Conservation (phyloP, 2,888 invertebrate species). For the Drosophila multiciliata region DNA sequence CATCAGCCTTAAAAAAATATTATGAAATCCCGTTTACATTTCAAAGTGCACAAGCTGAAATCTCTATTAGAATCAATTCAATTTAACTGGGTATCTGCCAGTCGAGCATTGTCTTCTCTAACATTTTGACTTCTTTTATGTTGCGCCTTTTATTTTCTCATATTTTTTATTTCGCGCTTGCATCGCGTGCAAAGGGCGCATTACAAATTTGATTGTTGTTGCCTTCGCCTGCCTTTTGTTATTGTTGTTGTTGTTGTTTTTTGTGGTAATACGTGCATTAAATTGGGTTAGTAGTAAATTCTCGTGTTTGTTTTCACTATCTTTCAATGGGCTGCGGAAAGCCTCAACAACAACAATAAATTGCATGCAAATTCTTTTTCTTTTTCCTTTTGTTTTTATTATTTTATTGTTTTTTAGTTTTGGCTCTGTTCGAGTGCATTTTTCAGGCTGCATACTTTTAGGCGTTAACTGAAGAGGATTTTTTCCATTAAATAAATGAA, state of each 20-base stretch:
- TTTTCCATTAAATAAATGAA: slow-evolving; percentile 29
- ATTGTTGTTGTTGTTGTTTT: slow-evolving; percentile 15
- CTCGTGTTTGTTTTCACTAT: slow-evolving; percentile 58
- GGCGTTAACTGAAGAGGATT: slow-evolving; percentile 10
- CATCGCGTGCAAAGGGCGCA: slow-evolving; percentile 58
- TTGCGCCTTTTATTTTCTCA: slow-evolving; percentile 61
- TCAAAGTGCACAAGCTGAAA: neutral
- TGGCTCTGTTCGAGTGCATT: slow-evolving; percentile 17
- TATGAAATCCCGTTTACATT: neutral
- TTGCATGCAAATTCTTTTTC: slow-evolving; percentile 24
- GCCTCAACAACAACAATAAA: slow-evolving; percentile 3
- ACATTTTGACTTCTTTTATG: slow-evolving; percentile 38
- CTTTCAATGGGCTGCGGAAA: slow-evolving; percentile 17
- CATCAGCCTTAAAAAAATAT: neutral
- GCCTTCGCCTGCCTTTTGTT: slow-evolving; percentile 6
- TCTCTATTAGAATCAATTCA: neutral
- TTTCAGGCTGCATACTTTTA: slow-evolving; percentile 43
- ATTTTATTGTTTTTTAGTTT: neutral
- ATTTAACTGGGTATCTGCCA: neutral
- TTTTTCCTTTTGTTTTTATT: neutral
- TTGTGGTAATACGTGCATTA: slow-evolving; percentile 42
- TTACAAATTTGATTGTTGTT: slow-evolving; percentile 30
- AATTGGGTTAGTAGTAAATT: slow-evolving; percentile 73
- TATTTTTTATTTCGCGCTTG: slow-evolving; percentile 40
- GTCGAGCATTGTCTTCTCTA: neutral